Conservation (phyloP, 2,797 vertebrate species). For the Petrocephalus schoutedeni region DNA sequence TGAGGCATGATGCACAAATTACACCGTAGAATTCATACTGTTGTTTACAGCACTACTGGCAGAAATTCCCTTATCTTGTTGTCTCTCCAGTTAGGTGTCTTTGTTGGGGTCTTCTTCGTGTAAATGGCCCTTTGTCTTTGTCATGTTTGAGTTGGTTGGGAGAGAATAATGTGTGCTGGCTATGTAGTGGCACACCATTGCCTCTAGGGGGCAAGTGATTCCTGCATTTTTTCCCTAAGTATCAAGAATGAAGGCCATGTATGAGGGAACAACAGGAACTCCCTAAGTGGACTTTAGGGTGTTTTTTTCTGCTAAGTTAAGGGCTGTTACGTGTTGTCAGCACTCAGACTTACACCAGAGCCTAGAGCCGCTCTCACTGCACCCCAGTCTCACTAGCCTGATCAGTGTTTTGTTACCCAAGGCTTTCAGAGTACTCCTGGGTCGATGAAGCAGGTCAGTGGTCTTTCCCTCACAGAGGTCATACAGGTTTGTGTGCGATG, state of each 20-base stretch:
- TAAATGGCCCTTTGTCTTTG: too few species aligned
- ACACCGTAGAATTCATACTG: not conserved
- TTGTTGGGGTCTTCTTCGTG: too few species aligned
- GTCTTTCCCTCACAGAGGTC: not conserved
- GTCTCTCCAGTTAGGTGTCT: too few species aligned
- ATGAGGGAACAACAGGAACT: not conserved
- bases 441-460: conserved; percentile 43
- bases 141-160: not conserved
- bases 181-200: not conserved
- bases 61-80: not conserved
- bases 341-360: not conserved
- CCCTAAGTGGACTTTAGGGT: not conserved
- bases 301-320: not conserved
- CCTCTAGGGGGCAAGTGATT: not conserved
- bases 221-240: not conserved
- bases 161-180: not conserved
- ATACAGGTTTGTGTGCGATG: not conserved
- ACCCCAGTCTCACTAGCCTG: not conserved
- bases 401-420: conserved; percentile 37
- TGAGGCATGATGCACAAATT: too few species aligned
- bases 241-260: not conserved
- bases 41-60: not conserved
- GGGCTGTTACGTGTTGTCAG: not conserved
- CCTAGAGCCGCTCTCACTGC: not conserved
- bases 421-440: conserved; percentile 49